Conservation (phyloP, 64 coral and sea anemone species). For the Catalaphyllia jardinei region DNA sequence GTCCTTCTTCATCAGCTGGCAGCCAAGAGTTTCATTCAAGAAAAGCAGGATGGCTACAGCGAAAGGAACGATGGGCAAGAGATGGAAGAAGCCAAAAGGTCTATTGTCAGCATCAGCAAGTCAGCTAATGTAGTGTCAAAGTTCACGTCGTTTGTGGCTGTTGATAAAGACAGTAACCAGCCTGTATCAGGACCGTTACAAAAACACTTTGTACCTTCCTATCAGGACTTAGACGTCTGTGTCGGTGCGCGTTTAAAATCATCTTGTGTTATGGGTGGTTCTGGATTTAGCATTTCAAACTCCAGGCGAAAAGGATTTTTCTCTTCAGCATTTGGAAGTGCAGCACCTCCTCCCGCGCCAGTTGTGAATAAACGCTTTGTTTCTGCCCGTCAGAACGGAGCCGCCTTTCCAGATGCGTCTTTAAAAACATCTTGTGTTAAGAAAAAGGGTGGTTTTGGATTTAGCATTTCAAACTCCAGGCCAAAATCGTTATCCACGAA, state of each 20-base stretch:
- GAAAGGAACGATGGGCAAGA: neutral
- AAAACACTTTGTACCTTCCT: neutral
- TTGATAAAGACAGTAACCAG: slow-evolving; percentile 31
- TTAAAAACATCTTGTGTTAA: too few species aligned
- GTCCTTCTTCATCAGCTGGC: slow-evolving; percentile 58
- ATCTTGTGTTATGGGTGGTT: too few species aligned
- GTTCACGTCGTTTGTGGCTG: slow-evolving; percentile 59
- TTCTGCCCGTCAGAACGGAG: too few species aligned
- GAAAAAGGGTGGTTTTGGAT: too few species aligned
- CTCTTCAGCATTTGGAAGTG: neutral
- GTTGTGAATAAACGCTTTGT: too few species aligned
- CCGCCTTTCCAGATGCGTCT: too few species aligned
- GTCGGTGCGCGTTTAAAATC: too few species aligned
- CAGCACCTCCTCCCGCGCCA: neutral
- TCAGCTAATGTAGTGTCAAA: slow-evolving; percentile 49
- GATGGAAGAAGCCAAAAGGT: neutral
- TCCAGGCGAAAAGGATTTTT: neutral
- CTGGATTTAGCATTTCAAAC: too few species aligned
- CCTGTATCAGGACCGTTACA: slow-evolving; percentile 1
- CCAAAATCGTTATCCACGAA: too few species aligned
- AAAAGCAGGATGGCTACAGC: slow-evolving; percentile 23
- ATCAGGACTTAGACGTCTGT: too few species aligned
- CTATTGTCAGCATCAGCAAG: slow-evolving; percentile 29
- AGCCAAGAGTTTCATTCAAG: slow-evolving; percentile 68
- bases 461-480: too few species aligned